phyloP scores from a whole-genome alignment of 2,888 invertebrate species.

The Horisme vitalbata region DNA sequence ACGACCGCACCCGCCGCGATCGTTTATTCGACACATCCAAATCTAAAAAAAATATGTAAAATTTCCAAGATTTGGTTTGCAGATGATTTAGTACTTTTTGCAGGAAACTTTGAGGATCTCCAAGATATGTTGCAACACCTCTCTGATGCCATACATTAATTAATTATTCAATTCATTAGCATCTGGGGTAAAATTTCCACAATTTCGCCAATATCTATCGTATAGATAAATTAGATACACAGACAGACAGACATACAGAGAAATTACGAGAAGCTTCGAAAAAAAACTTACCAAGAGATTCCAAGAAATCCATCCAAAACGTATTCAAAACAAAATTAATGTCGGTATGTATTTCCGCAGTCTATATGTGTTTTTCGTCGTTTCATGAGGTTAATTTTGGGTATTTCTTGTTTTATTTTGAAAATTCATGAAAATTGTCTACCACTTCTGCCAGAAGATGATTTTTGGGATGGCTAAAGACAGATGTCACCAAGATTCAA shows the following conservation, averaged over 20 bases:
- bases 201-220: too few species aligned
- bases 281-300: constrained; percentile 62
- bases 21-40: constrained; percentile 54
- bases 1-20: constrained; percentile 66
- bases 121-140: too few species aligned
- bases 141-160: too few species aligned
- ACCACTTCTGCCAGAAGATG: constrained; percentile 1
- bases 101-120: too few species aligned
- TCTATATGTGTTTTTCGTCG: constrained; percentile 40
- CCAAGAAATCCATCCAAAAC: constrained; percentile 64
- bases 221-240: too few species aligned
- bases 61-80: too few species aligned
- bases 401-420: constrained; percentile 32
- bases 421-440: constrained; percentile 11
- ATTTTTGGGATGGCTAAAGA: not conserved
- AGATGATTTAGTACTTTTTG: too few species aligned
- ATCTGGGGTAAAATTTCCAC: too few species aligned
- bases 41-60: constrained; percentile 45
- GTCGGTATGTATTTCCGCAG: constrained; percentile 14
- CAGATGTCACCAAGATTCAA: not conserved
- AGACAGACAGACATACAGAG: too few species aligned
- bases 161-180: too few species aligned
- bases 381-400: constrained; percentile 37
- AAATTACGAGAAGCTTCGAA: not conserved
- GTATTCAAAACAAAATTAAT: constrained; percentile 12